Percentiles rank a stretch among this genome's conserved stretches.
These are phyloP conservation scores for Notospermus geniculatus DNA, from an alignment of 1,140 invertebrate genomes.

Conservation along the genomic window DNA sequence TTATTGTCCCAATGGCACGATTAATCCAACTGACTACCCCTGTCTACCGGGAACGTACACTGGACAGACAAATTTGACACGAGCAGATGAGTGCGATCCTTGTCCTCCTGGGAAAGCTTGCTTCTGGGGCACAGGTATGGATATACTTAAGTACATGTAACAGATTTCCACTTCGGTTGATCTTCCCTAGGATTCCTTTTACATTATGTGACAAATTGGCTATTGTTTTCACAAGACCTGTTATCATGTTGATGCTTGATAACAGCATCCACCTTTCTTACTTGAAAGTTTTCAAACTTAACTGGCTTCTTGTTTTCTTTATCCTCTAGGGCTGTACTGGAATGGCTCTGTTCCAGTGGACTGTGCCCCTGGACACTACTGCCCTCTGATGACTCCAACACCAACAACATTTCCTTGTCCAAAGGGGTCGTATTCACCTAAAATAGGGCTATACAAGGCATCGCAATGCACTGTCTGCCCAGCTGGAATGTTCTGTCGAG, in stretches of 20 bases:
- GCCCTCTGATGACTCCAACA: constrained; percentile 40
- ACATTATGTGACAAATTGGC: too few species aligned
- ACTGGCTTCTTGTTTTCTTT: too few species aligned
- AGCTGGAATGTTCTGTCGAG: constrained; percentile 42
- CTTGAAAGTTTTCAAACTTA: too few species aligned
- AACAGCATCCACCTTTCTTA: too few species aligned
- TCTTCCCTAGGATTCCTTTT: too few species aligned
- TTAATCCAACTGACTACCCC: constrained; percentile 38
- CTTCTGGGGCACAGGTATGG: constrained; percentile 34
- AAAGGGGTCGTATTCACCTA: constrained; percentile 40
- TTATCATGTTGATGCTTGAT: too few species aligned
- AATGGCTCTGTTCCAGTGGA: constrained; percentile 32
- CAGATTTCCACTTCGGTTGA: too few species aligned
- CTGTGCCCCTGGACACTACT: constrained; percentile 46
- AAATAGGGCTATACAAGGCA: constrained; percentile 31
- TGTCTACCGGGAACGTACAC: constrained; percentile 48
- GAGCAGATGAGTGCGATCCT: constrained; percentile 42
- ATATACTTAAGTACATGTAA: too few species aligned
- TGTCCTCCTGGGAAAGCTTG: constrained; percentile 45
- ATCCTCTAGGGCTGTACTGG: not conserved
- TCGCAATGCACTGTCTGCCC: constrained; percentile 44
- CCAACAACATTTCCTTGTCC: constrained; percentile 44
- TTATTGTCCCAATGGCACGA: constrained; percentile 46
- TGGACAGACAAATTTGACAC: constrained; percentile 36
- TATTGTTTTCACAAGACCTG: too few species aligned